Evolutionary conservation across 2,888 invertebrate genomes (phyloP).

Genomic region (Stenoptilia bipunctidactyla): DNA sequence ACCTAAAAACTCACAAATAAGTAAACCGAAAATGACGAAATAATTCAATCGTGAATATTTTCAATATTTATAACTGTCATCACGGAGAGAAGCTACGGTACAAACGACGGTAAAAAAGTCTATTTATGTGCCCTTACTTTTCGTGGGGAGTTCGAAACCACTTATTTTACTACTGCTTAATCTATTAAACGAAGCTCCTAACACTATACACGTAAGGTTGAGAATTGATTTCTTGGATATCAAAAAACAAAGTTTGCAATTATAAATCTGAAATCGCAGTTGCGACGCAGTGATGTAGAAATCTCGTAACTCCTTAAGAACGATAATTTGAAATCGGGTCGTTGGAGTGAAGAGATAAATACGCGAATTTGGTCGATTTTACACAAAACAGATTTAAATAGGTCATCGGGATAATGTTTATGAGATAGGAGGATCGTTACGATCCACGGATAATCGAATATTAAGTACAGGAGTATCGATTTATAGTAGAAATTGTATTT

Average conservation of each 20-base stretch:
- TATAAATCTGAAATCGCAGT: slow-evolving; percentile 47
- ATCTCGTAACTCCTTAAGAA: slow-evolving; percentile 49
- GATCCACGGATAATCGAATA: no score
- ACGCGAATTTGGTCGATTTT: slow-evolving; percentile 23
- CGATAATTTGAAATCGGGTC: slow-evolving; percentile 48
- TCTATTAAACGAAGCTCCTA: no score
- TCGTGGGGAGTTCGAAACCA: slow-evolving; percentile 16
- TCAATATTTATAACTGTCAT: slow-evolving; percentile 1
- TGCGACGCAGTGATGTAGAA: slow-evolving; percentile 38
- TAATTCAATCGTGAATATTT: slow-evolving; percentile 1
- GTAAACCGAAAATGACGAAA: neutral
- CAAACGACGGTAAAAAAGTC: slow-evolving; percentile 23
- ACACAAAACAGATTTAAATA: slow-evolving; percentile 47
- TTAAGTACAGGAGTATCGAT: no score
- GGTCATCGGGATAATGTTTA: slow-evolving; percentile 19
- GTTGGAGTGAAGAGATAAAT: slow-evolving; percentile 46
- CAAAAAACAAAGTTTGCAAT: neutral
- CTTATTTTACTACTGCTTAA: no score
- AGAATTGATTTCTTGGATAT: no score
- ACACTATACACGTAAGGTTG: no score
- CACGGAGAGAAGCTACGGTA: neutral
- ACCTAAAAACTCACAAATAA: neutral
- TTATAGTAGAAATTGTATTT: no score
- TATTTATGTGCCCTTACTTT: slow-evolving; percentile 39
- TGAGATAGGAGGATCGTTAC: no score